Percentiles rank a stretch among this genome's conserved stretches.
These are phyloP conservation scores for Limnephilus marmoratus DNA, from an alignment of 2,888 invertebrate genomes.

Conservation along the genomic window DNA sequence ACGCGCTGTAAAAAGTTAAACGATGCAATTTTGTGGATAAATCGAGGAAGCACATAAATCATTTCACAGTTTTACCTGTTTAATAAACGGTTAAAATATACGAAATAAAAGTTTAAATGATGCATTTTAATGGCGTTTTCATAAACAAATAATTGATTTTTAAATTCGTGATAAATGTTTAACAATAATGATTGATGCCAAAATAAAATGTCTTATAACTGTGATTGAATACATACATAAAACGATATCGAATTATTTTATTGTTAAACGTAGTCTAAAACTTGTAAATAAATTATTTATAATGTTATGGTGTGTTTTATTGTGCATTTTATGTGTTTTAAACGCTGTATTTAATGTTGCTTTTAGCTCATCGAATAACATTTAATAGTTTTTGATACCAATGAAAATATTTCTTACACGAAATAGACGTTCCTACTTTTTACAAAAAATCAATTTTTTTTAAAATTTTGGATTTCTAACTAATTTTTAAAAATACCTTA, in stretches of 20 bases:
- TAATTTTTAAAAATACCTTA: no score
- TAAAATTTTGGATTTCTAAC: no score
- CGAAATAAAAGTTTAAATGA: background rate
- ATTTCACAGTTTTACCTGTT: background rate
- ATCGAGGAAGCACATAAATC: background rate
- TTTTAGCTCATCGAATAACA: background rate
- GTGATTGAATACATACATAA: background rate
- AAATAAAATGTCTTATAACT: background rate
- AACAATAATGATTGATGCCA: background rate
- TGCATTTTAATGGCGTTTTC: background rate
- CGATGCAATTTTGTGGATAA: background rate
- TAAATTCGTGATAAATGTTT: background rate
- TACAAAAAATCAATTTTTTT: no score
- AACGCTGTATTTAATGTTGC: background rate
- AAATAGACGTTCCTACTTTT: background rate
- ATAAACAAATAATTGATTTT: background rate
- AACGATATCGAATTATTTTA: background rate
- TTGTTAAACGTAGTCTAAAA: background rate
- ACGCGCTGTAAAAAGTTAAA: background rate
- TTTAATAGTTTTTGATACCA: background rate
- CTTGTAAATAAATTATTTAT: conserved; percentile 36
- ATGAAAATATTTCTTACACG: background rate
- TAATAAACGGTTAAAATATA: background rate
- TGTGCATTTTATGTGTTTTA: conserved; percentile 20
- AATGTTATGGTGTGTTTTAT: conserved; percentile 46